These are phyloP conservation scores for Lemur catta DNA, from an alignment of 2,797 vertebrate genomes.

Conservation along the genomic window DNA sequence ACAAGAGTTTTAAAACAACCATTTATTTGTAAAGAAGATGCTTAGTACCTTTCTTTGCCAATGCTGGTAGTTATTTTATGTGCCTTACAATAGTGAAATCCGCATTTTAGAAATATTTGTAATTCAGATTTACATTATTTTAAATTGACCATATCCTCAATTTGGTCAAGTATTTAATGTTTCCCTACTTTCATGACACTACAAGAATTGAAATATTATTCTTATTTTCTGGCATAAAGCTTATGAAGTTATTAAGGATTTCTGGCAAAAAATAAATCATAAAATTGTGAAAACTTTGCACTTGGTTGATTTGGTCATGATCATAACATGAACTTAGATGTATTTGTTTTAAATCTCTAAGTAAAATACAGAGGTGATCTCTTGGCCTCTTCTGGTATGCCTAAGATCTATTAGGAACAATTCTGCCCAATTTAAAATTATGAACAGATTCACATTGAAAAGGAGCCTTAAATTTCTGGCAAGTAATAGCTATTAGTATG, in stretches of 20 bases:
- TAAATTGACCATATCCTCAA: neutral
- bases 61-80: neutral
- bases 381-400: neutral
- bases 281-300: neutral
- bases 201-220: constrained; percentile 15
- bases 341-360: constrained; percentile 4
- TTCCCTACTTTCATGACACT: neutral
- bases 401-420: neutral
- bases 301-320: neutral
- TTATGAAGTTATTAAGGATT: constrained; percentile 20
- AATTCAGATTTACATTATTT: constrained; percentile 14
- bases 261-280: neutral
- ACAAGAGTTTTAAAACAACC: constrained; percentile 5
- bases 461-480: neutral
- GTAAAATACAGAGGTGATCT: neutral
- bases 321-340: neutral
- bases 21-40: constrained; percentile 5
- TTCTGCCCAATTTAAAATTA: constrained; percentile 19
- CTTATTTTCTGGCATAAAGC: constrained; percentile 8
- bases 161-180: neutral
- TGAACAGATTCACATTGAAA: neutral
- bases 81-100: neutral
- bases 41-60: neutral
- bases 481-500: neutral
- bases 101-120: neutral